A percentile compares a stretch with the other conserved stretches of the same genome.
Conservation (phyloP, 1,140 invertebrate genomes). For the Penaeus chinensis region DNA sequence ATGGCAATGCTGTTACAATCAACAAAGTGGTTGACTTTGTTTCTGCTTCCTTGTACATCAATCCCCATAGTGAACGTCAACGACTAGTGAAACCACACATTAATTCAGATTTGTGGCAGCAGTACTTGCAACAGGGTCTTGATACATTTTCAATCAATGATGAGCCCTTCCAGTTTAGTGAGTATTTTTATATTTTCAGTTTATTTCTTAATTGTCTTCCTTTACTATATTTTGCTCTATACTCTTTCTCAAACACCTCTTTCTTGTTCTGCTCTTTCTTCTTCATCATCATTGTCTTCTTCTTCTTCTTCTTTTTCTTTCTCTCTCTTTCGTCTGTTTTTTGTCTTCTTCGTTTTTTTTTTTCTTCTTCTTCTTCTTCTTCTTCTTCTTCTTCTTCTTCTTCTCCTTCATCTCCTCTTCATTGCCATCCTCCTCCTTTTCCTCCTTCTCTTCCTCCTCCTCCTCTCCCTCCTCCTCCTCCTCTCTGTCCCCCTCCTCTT, state of each 20-base stretch:
- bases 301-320: too few species aligned
- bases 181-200: constrained; percentile 66
- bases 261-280: not conserved
- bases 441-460: too few species aligned
- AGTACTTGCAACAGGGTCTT: constrained; percentile 73
- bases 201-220: not conserved
- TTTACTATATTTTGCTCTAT: not conserved
- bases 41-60: constrained; percentile 83
- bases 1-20: constrained; percentile 75
- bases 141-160: constrained; percentile 82
- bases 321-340: too few species aligned
- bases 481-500: too few species aligned
- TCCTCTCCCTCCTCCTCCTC: too few species aligned
- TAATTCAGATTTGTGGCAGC: constrained; percentile 78
- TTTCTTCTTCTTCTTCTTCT: too few species aligned
- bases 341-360: too few species aligned
- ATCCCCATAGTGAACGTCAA: constrained; percentile 71
- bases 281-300: not conserved
- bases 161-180: constrained; percentile 81
- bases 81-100: constrained; percentile 67
- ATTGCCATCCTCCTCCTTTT: too few species aligned
- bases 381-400: too few species aligned
- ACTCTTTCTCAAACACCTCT: not conserved
- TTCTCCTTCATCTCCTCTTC: too few species aligned
- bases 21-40: constrained; percentile 84